Base-by-base conservation (phyloP, 2,888 invertebrate genomes). In the Microplitis manilae region DNA sequence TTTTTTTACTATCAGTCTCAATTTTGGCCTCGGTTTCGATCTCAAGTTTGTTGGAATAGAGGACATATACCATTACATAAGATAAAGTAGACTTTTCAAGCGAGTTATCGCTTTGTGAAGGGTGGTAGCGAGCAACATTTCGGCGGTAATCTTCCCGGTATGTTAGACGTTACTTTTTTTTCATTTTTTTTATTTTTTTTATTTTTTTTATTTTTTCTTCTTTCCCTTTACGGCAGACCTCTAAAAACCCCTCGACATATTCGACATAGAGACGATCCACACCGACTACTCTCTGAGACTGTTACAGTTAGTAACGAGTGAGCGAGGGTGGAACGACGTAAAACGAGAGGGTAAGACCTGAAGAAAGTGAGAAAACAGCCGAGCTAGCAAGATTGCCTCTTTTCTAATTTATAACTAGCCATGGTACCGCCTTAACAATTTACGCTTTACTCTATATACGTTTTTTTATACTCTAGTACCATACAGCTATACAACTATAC, bases 341-440 rank as follows among this genome's bases (percentile, higher is more conserved):
- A 61, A 60, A 68, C 50, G 68, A 73, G 75, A 77, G 77, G 81
- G 76, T 30, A 30, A 30, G 0, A 30, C 30, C 2, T 30, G 30
- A 79, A 78, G 71, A 76, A 79, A 80, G 78, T 77, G 82, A 83
- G 80, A 82, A 83, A 84, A 83, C 78, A 84, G 84, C 83, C 80
- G 60, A 61, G 79, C 78, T 77, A 79, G 85, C 84, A 87, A 88
- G 87, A 89, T 89, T 89, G 89, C 88, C 86, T 89, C 86, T 84
- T 89, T 86, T 82, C 88, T 89, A 89, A 89, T 89, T 89, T 89
- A 89, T 87, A 89, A 88, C 89, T 87, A 89, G 87, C 83, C 87
- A 85, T 30, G 86, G 84, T 85, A 81, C 85, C 83, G 86, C 87
- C 85, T 89, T 89, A 89, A 88, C 87, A 89, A 88, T 89, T 88